Base-by-base conservation (phyloP, 1,140 invertebrate species). In the Drosophila biarmipes region DNA sequence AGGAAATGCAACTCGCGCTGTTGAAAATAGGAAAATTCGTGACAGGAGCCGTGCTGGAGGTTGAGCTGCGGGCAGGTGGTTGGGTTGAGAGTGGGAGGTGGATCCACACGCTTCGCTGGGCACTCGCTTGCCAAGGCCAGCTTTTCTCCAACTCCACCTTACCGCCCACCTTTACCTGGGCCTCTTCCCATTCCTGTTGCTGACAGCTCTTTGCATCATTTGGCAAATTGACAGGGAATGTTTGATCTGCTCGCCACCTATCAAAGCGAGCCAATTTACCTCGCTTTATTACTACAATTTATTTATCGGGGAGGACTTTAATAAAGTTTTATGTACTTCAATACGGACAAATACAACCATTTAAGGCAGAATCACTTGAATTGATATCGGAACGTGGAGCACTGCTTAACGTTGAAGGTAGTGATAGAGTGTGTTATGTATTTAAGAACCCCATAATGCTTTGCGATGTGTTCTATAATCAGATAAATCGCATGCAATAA, bases 1-100 rank as follows among this genome's bases (percentile, higher is more conserved):
- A 78, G 78, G 63, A 78, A 85, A 78, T 78, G 78, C 81, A 77
- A 56, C 42, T 49, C 71, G 71, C 52, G 40, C 46, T 52, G 31
- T 42, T 45, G 62, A 73, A 81, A 87, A 75, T 74, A 67, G 66
- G 45, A 78, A 81, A 75, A 75, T 64, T 69, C 49, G 54, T 34
- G 54, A 61, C 74, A 67, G 73, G 35, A 51, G 19, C 35, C 45
- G 59, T 64, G 63, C 34, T 37, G 43, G 17, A 49, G 11, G 48
- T 38, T 29, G n/a, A 57, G 42, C 19, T 27, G 40, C 17, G 21
- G 54, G 59, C 19, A 29, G 17, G 29, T 10, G 6, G 4, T 40
- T 54, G 51, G 21, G 63, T 6, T 17, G 43, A 4, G 24, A 24
- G 24, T 24, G 24, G 24, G 24, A 4, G 1, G 24, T 24, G 14